phyloP scores from a whole-genome alignment of 2,113 vertebrate genomes.

The Cyanocitta stelleri region DNA sequence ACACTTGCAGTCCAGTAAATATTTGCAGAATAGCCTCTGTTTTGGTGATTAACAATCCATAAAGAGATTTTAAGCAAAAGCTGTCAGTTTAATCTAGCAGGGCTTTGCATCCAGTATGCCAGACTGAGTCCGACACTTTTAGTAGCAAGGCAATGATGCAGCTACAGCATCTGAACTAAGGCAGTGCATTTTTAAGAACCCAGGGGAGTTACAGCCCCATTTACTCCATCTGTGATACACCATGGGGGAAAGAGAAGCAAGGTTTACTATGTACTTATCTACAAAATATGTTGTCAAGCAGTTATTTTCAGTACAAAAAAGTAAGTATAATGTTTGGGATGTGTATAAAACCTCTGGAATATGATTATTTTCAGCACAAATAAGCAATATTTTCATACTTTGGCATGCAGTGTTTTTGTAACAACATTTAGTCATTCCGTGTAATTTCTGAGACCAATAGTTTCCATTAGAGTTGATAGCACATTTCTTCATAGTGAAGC shows the following conservation, averaged over 20 bases:
- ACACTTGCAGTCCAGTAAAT: constrained; percentile 57
- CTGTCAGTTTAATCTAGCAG: constrained; percentile 65
- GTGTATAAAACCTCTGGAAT: not conserved
- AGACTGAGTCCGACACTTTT: constrained; percentile 26
- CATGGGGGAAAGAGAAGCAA: not conserved
- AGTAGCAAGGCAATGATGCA: constrained; percentile 56
- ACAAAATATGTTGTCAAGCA: constrained; percentile 49
- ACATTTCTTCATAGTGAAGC: not conserved
- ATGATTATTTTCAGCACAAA: not conserved
- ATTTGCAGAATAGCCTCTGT: constrained; percentile 67
- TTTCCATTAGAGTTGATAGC: not conserved
- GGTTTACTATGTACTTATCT: constrained; percentile 49
- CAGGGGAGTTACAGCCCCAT: constrained; percentile 70
- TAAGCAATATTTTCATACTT: not conserved
- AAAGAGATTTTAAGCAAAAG: constrained; percentile 73
- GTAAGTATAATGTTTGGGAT: not conserved
- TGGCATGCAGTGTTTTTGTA: not conserved
- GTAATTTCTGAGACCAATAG: not conserved
- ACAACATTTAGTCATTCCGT: not conserved
- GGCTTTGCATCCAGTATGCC: constrained; percentile 27
- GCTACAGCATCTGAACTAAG: constrained; percentile 55
- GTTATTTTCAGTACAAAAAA: not conserved
- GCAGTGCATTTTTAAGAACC: constrained; percentile 72
- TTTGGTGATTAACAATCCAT: constrained; percentile 74
- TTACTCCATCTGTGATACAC: constrained; percentile 76